A percentile compares a stretch with the other conserved stretches of the same genome.
Evolutionary conservation across 1,140 invertebrate species (phyloP).

Genomic region (Drosophila jambulina): DNA sequence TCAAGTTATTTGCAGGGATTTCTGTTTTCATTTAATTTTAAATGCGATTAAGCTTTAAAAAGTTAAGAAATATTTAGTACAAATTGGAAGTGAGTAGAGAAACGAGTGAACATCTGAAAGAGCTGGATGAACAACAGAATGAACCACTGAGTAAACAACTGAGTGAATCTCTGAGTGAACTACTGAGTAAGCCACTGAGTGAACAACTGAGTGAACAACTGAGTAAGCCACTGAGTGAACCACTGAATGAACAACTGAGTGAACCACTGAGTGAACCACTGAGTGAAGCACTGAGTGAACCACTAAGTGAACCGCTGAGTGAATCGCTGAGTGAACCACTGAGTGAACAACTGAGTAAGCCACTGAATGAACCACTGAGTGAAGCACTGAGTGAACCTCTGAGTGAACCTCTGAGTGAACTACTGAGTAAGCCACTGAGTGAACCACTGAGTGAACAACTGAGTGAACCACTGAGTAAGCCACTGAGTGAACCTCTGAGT

Average conservation of each 20-base stretch:
- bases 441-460: background rate
- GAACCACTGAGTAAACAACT: background rate
- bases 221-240: background rate
- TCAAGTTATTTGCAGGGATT: slow-evolving; percentile 5
- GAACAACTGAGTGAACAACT: background rate
- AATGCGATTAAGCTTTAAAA: background rate
- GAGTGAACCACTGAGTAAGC: background rate
- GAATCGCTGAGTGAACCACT: too few species aligned
- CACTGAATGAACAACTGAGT: background rate
- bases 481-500: background rate
- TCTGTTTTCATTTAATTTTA: slow-evolving; percentile 3
- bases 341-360: background rate
- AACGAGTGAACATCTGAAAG: background rate
- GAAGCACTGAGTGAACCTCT: background rate
- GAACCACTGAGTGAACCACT: background rate
- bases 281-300: background rate
- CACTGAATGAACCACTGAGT: background rate
- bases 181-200: background rate
- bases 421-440: background rate
- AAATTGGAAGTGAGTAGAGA: too few species aligned
- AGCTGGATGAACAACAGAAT: background rate
- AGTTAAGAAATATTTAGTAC: background rate
- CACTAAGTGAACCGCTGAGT: background rate
- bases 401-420: background rate
- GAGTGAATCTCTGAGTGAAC: background rate